Evolutionary conservation across 2,888 invertebrate species (phyloP), one percentile per base, ranked within the genome.

Genomic region (Amiota minor): DNA sequence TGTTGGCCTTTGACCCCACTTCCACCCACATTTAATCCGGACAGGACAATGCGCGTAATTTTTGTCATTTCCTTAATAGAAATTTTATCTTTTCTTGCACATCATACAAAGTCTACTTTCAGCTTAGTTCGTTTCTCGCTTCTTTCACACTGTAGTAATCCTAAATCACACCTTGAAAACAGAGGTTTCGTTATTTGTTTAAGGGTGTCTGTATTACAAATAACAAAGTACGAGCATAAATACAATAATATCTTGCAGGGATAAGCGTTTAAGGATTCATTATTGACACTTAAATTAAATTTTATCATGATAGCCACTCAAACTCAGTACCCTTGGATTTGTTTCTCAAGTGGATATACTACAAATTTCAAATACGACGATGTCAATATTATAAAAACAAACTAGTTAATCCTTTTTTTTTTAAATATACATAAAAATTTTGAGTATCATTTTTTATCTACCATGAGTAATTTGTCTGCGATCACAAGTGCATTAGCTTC

Each of bases 61-160:
- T 87, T 86, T 82, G 87, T 88, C 88, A 89, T 89, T 89, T 89
- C 86, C 88, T 89, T 89, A 89, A 89, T 89, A 89, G 89, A 89
- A 88, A 86, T 89, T 84, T 88, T 89, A 88, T 88, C 88, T 87
- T 79, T 83, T 85, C 80, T 81, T 79, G 75, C 76, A 78, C 72
- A 71, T 67, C 70, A 65, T 56, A 16, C 14, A 35, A 61, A 74
- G 77, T 18, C 56, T 50, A 4, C 64, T 35, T 16, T 35, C 6
- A 35, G 35, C 35, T 35, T 9, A 53, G 35, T 64, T 50, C 35
- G 35, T 62, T 46, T 71, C 23, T 50, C 50, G 49, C 67, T 12
- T 64, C 10, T n/a, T 56, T 71, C 49, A 81, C 77, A 81, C 80
- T 62, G 45, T 23, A n/a, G 59, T 20, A 45, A 35, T 45, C 62